phyloP scores from a whole-genome alignment of 2,888 invertebrate genomes.

The Carterocephalus palaemon region DNA sequence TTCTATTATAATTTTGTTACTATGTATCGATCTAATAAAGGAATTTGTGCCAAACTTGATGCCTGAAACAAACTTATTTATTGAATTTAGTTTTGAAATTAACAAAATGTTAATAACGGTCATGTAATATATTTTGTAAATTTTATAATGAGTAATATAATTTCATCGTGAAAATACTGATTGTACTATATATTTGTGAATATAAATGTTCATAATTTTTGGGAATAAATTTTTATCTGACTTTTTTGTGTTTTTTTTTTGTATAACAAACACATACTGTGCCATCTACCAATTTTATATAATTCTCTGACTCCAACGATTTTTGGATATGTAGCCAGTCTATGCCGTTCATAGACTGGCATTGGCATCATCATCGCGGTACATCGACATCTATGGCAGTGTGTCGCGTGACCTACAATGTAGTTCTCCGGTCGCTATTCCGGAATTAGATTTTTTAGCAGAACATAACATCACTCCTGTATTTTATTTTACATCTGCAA shows the following conservation, averaged over 20 bases:
- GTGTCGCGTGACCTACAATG: too few species aligned
- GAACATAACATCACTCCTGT: too few species aligned
- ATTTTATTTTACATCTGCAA: too few species aligned
- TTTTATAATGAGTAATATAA: constrained; percentile 42
- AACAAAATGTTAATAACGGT: constrained; percentile 48
- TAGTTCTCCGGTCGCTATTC: too few species aligned
- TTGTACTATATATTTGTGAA: constrained; percentile 47
- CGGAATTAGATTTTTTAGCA: too few species aligned
- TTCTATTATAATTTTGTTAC: not conserved
- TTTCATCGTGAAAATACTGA: constrained; percentile 49
- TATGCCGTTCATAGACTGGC: too few species aligned
- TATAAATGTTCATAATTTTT: constrained; percentile 52
- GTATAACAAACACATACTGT: too few species aligned
- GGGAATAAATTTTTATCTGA: constrained; percentile 64
- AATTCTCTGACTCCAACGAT: too few species aligned
- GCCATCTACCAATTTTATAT: too few species aligned
- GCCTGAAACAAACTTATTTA: constrained; percentile 41
- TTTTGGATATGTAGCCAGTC: too few species aligned
- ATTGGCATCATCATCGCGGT: too few species aligned
- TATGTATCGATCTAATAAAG: constrained; percentile 34
- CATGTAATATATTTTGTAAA: constrained; percentile 57
- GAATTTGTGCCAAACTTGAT: constrained; percentile 61
- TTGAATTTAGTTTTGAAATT: constrained; percentile 39
- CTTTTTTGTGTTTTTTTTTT: constrained; percentile 25
- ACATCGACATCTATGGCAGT: too few species aligned